Percentiles rank a stretch among this genome's conserved stretches.
Evolutionary conservation across 2,797 vertebrate genomes (phyloP).

Genomic region (Halcyon chelicuti): DNA sequence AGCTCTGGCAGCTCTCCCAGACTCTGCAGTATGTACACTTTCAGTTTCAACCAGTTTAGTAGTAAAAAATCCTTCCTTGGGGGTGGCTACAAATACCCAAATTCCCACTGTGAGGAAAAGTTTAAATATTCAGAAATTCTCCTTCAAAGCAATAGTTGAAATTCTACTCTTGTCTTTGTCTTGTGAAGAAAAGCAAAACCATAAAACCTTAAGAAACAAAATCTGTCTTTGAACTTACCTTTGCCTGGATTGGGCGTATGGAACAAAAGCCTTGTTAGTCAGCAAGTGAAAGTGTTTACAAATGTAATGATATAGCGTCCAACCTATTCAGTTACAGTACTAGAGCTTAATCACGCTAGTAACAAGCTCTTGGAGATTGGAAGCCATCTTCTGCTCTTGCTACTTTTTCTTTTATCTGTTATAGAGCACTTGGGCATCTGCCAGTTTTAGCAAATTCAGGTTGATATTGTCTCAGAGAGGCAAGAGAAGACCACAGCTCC

Average conservation of each 20-base stretch:
- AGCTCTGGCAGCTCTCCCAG: slow-evolving; percentile 30
- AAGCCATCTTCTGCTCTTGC: neutral
- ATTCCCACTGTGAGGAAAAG: slow-evolving; percentile 56
- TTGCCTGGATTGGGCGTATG: neutral
- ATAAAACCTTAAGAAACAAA: slow-evolving; percentile 32
- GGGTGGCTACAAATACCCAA: slow-evolving; percentile 66
- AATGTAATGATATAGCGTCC: neutral
- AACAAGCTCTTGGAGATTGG: neutral
- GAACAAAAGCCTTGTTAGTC: slow-evolving; percentile 5
- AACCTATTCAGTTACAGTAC: neutral
- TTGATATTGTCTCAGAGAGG: neutral
- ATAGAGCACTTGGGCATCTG: neutral
- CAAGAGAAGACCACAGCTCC: neutral
- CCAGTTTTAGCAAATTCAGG: neutral
- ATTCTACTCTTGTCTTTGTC: slow-evolving; percentile 44
- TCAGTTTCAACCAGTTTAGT: slow-evolving; percentile 43
- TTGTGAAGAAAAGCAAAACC: slow-evolving; percentile 54
- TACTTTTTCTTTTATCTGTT: neutral
- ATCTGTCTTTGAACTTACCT: slow-evolving; percentile 35
- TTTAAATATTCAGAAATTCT: slow-evolving; percentile 69
- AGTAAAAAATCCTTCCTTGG: slow-evolving; percentile 53
- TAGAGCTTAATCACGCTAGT: neutral
- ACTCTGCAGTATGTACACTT: slow-evolving; percentile 33
- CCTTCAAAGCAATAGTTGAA: slow-evolving; percentile 68
- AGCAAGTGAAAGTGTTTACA: slow-evolving; percentile 18